Percentiles rank a stretch among this genome's conserved stretches.
Evolutionary conservation across 2,113 vertebrate genomes (phyloP).

Genomic region (Dipodomys spectabilis): DNA sequence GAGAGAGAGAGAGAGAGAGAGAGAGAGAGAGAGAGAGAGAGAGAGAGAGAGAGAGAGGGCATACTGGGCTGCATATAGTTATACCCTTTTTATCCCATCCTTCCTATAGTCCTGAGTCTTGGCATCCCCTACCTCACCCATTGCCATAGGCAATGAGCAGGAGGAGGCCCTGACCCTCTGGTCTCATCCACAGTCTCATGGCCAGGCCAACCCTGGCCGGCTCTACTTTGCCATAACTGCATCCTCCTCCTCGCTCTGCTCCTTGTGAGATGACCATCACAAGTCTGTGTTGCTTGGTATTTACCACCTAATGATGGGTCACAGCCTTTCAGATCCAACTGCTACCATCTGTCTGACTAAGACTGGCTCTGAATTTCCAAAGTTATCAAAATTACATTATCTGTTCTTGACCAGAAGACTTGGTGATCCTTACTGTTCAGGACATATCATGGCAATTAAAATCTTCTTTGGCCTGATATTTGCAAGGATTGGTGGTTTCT

Average conservation of each 20-base stretch:
- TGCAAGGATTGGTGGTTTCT: neutral
- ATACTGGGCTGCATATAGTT: accelerated
- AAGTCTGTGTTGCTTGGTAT: neutral
- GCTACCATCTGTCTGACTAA: neutral
- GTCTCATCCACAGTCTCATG: neutral
- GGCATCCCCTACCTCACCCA: neutral
- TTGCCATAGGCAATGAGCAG: accelerated
- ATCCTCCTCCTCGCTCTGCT: too few relatives aligned
- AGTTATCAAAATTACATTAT: neutral
- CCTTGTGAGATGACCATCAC: neutral
- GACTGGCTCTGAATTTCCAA: neutral
- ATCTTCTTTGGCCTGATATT: neutral
- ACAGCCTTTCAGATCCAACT: neutral
- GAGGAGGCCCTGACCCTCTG: accelerated
- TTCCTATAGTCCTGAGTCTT: neutral
- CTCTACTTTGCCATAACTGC: too few relatives aligned
- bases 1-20: too few relatives aligned
- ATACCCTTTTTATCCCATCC: neutral
- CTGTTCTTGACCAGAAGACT: neutral
- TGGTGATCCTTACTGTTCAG: constrained; percentile 30
- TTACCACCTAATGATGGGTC: neutral
- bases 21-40: too few relatives aligned
- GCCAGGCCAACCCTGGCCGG: too few relatives aligned
- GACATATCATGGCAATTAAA: constrained; percentile 33
- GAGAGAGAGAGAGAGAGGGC: too few relatives aligned